phyloP scores from a whole-genome alignment of 1,140 invertebrate genomes.

The Zophobas morio region DNA sequence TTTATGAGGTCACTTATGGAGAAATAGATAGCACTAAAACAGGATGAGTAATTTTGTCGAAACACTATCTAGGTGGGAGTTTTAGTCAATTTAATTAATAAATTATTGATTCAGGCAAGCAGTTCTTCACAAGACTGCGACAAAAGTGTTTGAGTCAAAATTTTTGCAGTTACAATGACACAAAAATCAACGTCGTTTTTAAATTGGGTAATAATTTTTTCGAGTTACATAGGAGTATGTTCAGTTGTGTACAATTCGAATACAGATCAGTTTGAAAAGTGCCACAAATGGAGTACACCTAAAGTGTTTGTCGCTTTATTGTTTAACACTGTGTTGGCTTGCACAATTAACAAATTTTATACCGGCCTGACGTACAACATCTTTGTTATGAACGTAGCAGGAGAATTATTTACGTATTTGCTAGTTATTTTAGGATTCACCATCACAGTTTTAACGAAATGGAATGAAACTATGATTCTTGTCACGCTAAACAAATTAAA shows the following conservation, averaged over 20 bases:
- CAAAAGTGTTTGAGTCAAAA: not conserved
- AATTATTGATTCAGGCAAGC: no score
- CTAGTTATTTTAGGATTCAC: not conserved
- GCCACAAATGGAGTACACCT: not conserved
- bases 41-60: no score
- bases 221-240: not conserved
- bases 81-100: no score
- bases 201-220: not conserved
- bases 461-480: not conserved
- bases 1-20: no score
- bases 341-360: not conserved
- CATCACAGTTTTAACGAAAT: not conserved
- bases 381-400: not conserved
- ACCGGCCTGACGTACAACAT: not conserved
- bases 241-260: not conserved
- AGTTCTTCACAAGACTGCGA: not conserved
- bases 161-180: not conserved
- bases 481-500: not conserved
- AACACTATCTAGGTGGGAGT: no score
- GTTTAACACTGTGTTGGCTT: not conserved
- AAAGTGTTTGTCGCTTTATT: not conserved
- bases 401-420: not conserved
- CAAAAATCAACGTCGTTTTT: not conserved
- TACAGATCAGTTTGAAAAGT: not conserved
- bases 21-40: no score